Evolutionary conservation across 23 tunicate species (phyloP), one percentile per base, ranked within the genome.

Genomic region (Ascidia mentula): DNA sequence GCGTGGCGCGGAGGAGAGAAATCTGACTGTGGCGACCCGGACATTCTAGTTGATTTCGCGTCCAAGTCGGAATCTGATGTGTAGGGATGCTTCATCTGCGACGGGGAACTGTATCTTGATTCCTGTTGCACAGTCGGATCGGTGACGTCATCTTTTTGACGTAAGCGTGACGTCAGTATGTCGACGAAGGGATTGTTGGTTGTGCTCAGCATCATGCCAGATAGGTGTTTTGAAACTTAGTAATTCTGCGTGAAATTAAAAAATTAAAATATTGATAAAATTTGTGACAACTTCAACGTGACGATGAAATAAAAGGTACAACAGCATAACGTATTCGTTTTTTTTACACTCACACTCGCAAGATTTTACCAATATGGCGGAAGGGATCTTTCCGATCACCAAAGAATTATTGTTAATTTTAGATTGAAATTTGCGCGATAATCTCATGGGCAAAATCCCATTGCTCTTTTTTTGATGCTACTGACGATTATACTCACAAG

Each of bases 61-160:
- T 77, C 80, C 4, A n/a, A 18, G 12, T 77, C 80, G 15, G 40
- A 35, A 35, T 73, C 77, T 1, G 80, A 77, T 1, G 15, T 36
- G 7, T 53, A 53, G 65, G 65, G 4, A 28, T 53, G 22, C 69
- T 77, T 77, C 37, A 45, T 38, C 4, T 38, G 36, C 35, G 38
- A 26, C 37, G 69, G 35, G 15, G 38, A n/a, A 45, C 69, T 33
- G 80, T 18, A 38, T 28, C 77, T 70, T 60, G 70, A 32, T 80
- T 80, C 38, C 6, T n/a, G 30, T 42, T 69, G n/a, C 32, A 1
- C 8, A 71, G 34, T 60, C 69, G 69, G 0, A 37, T 34, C 37
- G 46, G 31, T 65, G 59, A 75, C 87, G 75, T 83, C 81, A 83
- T 70, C 79, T 40, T 34, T 36, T 33, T 71, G 82, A 71, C 89